These are phyloP conservation scores for Coptodon rendalli DNA, from an alignment of 2,113 vertebrate genomes.

Conservation along the genomic window DNA sequence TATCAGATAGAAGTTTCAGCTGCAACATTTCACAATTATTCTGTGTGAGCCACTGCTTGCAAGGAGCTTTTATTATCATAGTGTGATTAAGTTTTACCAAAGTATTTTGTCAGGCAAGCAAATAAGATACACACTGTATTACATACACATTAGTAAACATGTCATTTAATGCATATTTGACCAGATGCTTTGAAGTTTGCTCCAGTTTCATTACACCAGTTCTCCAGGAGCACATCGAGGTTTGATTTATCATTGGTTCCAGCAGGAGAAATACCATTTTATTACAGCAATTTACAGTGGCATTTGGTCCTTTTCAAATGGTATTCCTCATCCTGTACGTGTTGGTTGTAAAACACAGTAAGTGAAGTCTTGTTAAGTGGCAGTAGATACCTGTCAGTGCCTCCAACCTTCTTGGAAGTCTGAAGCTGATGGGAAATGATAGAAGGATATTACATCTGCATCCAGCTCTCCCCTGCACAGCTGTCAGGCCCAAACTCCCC, in stretches of 20 bases:
- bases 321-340: background rate
- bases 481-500: slow-evolving; percentile 5
- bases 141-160: background rate
- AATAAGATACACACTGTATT: background rate
- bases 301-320: slow-evolving; percentile 10
- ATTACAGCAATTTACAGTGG: slow-evolving; percentile 16
- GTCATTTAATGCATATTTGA: background rate
- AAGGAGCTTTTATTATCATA: background rate
- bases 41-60: background rate
- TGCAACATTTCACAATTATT: background rate
- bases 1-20: background rate
- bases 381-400: slow-evolving; percentile 22
- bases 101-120: background rate
- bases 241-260: slow-evolving; percentile 12
- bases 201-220: background rate
- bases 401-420: background rate
- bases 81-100: background rate
- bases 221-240: background rate
- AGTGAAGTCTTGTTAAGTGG: slow-evolving; percentile 25
- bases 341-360: slow-evolving; percentile 7
- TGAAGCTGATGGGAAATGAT: slow-evolving; percentile 24
- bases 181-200: background rate
- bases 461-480: slow-evolving; percentile 22
- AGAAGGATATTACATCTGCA: slow-evolving; percentile 46
- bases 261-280: slow-evolving; percentile 18